Evolutionary conservation across 2,113 vertebrate species (phyloP).

Genomic region (Corythaixoides concolor): DNA sequence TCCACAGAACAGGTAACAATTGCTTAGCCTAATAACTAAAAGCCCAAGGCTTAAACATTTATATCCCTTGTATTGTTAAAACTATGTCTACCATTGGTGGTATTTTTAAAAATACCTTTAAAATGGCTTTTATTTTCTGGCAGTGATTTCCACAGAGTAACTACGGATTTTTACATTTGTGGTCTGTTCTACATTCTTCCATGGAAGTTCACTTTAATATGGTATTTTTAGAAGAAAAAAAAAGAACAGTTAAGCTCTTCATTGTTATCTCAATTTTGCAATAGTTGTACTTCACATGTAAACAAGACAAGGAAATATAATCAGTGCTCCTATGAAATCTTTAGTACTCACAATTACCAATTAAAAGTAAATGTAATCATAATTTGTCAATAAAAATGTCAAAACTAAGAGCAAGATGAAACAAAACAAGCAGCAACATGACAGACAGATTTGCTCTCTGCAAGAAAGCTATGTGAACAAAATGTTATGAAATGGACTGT

Average conservation of each 20-base stretch:
- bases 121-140: not conserved
- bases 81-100: not conserved
- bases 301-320: not conserved
- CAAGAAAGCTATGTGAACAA: not conserved
- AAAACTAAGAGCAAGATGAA: not conserved
- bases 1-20: not conserved
- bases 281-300: not conserved
- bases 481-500: not conserved
- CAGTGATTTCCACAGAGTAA: not conserved
- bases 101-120: not conserved
- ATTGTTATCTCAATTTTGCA: not conserved
- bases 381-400: not conserved
- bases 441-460: not conserved
- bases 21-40: not conserved
- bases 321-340: not conserved
- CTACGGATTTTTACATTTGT: not conserved
- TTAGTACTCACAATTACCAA: not conserved
- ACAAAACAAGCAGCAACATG: not conserved
- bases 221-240: not conserved
- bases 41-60: not conserved
- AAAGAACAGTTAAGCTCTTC: not conserved
- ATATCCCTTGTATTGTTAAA: not conserved
- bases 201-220: not conserved
- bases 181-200: not conserved
- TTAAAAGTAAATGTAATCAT: not conserved